phyloP scores from a whole-genome alignment of 2,113 vertebrate species.

The Lasiurus cinereus region DNA sequence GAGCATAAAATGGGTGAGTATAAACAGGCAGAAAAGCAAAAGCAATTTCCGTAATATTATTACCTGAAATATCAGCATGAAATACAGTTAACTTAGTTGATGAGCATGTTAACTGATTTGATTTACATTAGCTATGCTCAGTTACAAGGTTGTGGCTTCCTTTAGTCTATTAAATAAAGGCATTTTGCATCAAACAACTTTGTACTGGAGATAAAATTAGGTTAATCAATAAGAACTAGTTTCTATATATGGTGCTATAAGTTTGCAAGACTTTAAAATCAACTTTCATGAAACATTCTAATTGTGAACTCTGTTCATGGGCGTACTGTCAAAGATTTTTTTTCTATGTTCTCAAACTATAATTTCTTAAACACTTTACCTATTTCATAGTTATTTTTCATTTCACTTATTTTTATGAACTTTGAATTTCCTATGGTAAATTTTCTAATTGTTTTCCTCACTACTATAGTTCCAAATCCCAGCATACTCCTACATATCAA shows the following conservation, averaged over 20 bases:
- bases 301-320: not conserved
- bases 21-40: not conserved
- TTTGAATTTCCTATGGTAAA: not conserved
- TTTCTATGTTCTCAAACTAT: not conserved
- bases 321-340: not conserved
- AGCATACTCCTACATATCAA: not conserved
- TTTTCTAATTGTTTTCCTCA: not conserved
- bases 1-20: not conserved
- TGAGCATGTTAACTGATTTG: slow-evolving; percentile 41
- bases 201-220: not conserved
- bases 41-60: slow-evolving; percentile 7
- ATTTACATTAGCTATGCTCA: slow-evolving; percentile 45
- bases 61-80: not conserved
- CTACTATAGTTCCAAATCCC: not conserved
- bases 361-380: not conserved
- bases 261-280: slow-evolving; percentile 9
- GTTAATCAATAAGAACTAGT: not conserved
- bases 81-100: slow-evolving; percentile 4
- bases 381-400: not conserved
- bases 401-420: not conserved
- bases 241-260: not conserved
- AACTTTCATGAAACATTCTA: not conserved
- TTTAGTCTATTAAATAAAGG: slow-evolving; percentile 17
- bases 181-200: slow-evolving; percentile 43
- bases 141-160: not conserved